These are phyloP conservation scores for Coboldia fuscipes DNA, from an alignment of 1,140 invertebrate genomes.

Conservation along the genomic window DNA sequence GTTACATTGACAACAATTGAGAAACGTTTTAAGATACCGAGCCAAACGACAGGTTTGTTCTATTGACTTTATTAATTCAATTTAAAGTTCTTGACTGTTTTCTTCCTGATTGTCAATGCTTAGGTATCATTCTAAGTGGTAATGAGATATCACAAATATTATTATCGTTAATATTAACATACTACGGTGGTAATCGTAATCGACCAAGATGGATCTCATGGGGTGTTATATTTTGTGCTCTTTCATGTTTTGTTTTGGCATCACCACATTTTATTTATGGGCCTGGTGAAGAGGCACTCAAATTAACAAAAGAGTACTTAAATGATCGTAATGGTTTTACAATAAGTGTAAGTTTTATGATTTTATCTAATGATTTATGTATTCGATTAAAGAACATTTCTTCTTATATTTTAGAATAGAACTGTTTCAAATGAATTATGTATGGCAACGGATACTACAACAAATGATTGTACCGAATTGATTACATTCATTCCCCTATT, in stretches of 20 bases:
- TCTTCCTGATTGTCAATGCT: not conserved
- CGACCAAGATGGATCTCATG: conserved; percentile 41
- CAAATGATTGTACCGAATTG: conserved; percentile 24
- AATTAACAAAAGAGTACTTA: conserved; percentile 21
- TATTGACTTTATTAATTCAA: not conserved
- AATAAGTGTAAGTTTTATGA: not conserved
- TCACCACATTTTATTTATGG: conserved; percentile 48
- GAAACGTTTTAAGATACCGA: conserved; percentile 47
- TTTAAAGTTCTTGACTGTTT: not conserved
- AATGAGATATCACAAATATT: conserved; percentile 50
- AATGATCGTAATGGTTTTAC: conserved; percentile 7
- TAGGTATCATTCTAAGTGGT: conserved; percentile 43
- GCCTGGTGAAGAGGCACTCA: conserved; percentile 27
- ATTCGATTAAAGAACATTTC: not conserved
- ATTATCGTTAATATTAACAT: conserved; percentile 32
- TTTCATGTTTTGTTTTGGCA: conserved; percentile 38
- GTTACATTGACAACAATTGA: conserved; percentile 45
- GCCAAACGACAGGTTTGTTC: conserved; percentile 37
- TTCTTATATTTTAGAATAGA: not conserved
- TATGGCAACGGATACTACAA: not conserved
- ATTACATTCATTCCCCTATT: conserved; percentile 30
- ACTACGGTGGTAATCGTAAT: conserved; percentile 33
- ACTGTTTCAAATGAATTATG: not conserved
- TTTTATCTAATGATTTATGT: not conserved
- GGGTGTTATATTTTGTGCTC: conserved; percentile 34